Evolutionary conservation across 2,888 invertebrate genomes (phyloP), one percentile per base, ranked within the genome.

Genomic region (Nomada fucata): DNA sequence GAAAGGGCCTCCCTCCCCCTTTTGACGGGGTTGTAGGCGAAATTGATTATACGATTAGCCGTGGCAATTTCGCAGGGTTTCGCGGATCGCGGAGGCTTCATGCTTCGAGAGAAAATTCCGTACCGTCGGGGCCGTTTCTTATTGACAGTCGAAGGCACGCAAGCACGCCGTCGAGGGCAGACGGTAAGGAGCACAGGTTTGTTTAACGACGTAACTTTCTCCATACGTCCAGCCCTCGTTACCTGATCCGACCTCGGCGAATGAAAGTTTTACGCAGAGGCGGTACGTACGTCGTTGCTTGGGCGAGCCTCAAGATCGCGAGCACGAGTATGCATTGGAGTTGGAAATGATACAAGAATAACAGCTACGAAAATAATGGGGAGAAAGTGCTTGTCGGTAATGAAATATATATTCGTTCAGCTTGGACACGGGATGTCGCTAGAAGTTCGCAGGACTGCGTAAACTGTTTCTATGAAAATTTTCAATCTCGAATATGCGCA

Each of bases 61-160:
- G 52, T 63, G 79, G 72, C 61, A 67, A 64, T 73, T 72, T 67
- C 29, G 26, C 47, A 72, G 52, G 55, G 67, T 57, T 73, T 63
- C 57, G 61, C 36, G 60, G 60, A 57, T 64, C 67, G 68, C 61
- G 26, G 36, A 69, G 72, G 57, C 64, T 50, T 26, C 69, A 50
- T 52, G 76, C 47, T 69, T 63, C 42, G 67, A 29, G 67, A 77
- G 70, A 75, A 69, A 73, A 76, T 81, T 72, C 70, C 64, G 73
- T 73, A 52, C 36, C 63, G 60, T 55, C 60, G 13, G 52, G 55
- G 44, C 44, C 50, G 75, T 69, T 77, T 82, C 75, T 64, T 83
- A 82, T 82, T 78, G 83, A 78, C 82, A 82, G 82, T 78, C 61
- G 78, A 78, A 82, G 75, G 70, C 82, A 83, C 70, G 82, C 82